Base-by-base conservation (phyloP, 2,797 vertebrate species). In the Mus minutoides region DNA sequence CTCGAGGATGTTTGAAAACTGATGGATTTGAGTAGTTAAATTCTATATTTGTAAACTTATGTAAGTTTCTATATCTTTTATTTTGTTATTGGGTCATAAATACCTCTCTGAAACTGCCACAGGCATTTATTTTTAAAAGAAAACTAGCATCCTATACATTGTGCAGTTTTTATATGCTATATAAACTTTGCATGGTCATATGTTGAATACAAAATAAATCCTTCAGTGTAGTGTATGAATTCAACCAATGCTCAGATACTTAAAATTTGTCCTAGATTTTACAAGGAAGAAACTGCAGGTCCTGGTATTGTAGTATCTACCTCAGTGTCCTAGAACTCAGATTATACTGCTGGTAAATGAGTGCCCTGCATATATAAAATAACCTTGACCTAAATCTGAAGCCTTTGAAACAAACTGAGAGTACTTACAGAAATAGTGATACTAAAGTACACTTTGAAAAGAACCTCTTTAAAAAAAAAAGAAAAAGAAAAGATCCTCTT, bases 371-470 rank as follows among this genome's bases (percentile, higher is more conserved):
- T 43, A 49, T 71, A 29, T 92, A 79, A 95, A 96, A 84, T 80
- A 17, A 89, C 80, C 95, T 90, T 93, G 46, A 92, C 46, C 75
- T 96, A 79, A 90, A 87, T 87, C 89, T 88, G 94, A 92, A 76
- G 80, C 88, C n/a, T 92, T 75, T 46, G 31, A 76, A 92, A 62
- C 37, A 69, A 94, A 97, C 92, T 77, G 71, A 4, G 24, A 92
- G 26, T 89, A 37, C 40, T 87, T 93, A 58, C 14, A 54, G 10
- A 43, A 91, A 96, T 52, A 84, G 46, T 2, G n/a, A 88, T 85
- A 64, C 88, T 91, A 49, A 82, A 76, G 31, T 24, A 67, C 2
- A 88, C 93, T 95, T 94, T 26, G 16, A 82, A 90, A 96, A 90
- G 46, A 85, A 87, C 49, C 29, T 46, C 46, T n/a, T n/a, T n/a